Evolutionary conservation across 2,888 invertebrate species (phyloP), one percentile per base, ranked within the genome.

Genomic region (Hipparchia sbordonii): DNA sequence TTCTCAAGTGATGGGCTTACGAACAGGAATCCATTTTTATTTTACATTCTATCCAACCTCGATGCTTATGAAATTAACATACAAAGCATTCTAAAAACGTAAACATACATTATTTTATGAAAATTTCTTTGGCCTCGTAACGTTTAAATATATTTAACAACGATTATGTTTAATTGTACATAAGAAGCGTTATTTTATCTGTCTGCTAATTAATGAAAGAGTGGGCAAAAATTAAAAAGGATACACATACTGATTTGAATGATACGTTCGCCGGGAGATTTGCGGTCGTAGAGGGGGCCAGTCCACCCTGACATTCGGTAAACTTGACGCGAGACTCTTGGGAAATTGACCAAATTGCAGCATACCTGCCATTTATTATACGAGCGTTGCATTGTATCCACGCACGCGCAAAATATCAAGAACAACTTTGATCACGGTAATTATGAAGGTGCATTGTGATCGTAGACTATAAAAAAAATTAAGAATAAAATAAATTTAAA

Each of bases 251-350:
- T 54, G 13, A 74, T 61, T 69, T 74, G 72, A 79, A 78, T 78
- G 73, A 77, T 77, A 74, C 72, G 70, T 73, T 73, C 72, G 72
- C 74, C 65, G 60, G 57, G 23, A 69, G 78, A 77, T 80, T 72
- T 74, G 73, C 68, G 57, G 13, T 68, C 61, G 76, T 73, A 74
- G 72, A 74, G 75, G 76, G 74, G 81, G 79, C 84, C 76, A 74
- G 89, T 87, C 84, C 80, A 82, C 90, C 90, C 84, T 89, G 90
- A 91, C 89, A 90, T 90, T 88, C 87, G 83, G 74, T 82, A 81
- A 83, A 83, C 80, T 83, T 81, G 81, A 82, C 80, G 81, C 76
- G 79, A 78, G 79, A 78, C 78, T 74, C 71, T 78, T 77, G 78
- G 79, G 77, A 83, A 79, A 79, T 81, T 74, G 73, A 77, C 78